Conservation (phyloP, 2,113 vertebrate genomes). For the Lasiurus borealis region DNA sequence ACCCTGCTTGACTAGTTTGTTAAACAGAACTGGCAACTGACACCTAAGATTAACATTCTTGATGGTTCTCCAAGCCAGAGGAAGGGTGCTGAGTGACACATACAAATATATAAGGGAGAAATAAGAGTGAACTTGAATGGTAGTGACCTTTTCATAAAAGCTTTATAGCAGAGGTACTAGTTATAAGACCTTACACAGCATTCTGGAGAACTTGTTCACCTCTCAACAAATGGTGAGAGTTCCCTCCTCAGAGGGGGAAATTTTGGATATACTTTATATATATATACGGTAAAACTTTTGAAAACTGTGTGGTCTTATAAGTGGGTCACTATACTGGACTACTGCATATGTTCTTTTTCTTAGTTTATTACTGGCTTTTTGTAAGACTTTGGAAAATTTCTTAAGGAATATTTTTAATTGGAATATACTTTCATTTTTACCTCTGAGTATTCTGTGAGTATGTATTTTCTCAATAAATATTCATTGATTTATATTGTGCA, state of each 20-base stretch:
- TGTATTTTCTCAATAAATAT: neutral
- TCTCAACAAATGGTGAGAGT: neutral
- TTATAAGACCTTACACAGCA: conserved; percentile 38
- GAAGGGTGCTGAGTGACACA: conserved; percentile 83
- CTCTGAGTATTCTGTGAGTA: neutral
- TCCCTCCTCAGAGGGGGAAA: neutral
- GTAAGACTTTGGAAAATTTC: neutral
- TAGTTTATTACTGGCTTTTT: neutral
- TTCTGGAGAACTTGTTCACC: conserved; percentile 76
- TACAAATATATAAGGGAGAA: conserved; percentile 81
- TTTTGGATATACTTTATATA: neutral
- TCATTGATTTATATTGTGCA: neutral
- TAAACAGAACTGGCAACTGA: conserved; percentile 85
- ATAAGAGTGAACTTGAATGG: conserved; percentile 74
- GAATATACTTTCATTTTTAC: neutral
- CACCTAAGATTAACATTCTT: conserved; percentile 85
- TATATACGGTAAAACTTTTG: neutral
- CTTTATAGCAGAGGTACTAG: conserved; percentile 61
- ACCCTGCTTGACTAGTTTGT: conserved; percentile 85
- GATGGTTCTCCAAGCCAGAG: conserved; percentile 84
- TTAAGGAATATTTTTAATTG: neutral
- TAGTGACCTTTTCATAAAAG: conserved; percentile 72
- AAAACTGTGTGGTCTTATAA: neutral
- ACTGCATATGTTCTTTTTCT: neutral
- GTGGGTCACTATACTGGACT: neutral